These are phyloP conservation scores for Athrips mouffetella DNA, from an alignment of 2,888 invertebrate genomes.

Conservation along the genomic window DNA sequence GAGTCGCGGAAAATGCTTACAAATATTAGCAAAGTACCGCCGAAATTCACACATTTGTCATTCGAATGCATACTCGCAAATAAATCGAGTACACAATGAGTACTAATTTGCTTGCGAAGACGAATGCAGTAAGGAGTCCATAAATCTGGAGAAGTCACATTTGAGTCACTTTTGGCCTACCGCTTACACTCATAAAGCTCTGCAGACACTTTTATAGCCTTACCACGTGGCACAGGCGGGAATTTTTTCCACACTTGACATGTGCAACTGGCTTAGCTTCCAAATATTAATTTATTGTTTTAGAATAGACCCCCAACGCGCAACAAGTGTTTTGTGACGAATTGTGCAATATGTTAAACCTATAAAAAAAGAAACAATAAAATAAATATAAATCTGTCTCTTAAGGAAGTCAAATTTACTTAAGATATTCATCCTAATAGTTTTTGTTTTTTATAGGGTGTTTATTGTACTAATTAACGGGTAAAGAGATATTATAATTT, in stretches of 20 bases:
- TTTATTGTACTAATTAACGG: not conserved
- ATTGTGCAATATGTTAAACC: constrained; percentile 9
- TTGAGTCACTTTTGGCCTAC: constrained; percentile 71
- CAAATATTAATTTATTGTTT: constrained; percentile 71
- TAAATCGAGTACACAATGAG: constrained; percentile 74
- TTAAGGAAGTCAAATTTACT: not conserved
- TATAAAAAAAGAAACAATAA: too few species aligned
- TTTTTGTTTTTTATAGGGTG: not conserved
- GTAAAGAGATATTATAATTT: constrained; percentile 1
- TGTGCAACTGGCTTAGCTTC: constrained; percentile 60
- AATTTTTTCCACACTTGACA: constrained; percentile 76
- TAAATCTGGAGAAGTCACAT: constrained; percentile 67
- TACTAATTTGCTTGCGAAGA: constrained; percentile 77
- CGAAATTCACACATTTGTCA: constrained; percentile 70
- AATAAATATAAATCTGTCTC: constrained; percentile 1
- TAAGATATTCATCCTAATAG: not conserved
- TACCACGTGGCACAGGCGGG: constrained; percentile 67
- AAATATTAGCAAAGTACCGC: constrained; percentile 32
- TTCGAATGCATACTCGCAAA: constrained; percentile 51
- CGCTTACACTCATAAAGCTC: constrained; percentile 75
- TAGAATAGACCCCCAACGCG: constrained; percentile 56
- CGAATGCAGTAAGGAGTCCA: constrained; percentile 67
- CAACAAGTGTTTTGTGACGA: constrained; percentile 23
- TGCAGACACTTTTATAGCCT: constrained; percentile 75
- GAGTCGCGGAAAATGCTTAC: constrained; percentile 26